phyloP scores from a whole-genome alignment of 2,888 invertebrate species.

The Urechis unicinctus region DNA sequence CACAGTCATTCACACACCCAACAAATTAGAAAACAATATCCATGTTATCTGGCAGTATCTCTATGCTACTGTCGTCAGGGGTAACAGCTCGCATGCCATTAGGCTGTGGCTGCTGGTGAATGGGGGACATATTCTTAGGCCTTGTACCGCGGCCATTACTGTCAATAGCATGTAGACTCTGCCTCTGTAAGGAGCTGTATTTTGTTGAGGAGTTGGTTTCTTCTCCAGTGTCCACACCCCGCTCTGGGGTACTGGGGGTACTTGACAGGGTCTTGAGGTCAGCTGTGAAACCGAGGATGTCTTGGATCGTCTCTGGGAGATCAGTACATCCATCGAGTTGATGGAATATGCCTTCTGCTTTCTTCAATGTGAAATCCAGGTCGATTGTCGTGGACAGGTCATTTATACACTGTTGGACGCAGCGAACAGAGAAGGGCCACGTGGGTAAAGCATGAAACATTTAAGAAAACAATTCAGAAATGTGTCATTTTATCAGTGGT shows the following conservation, averaged over 20 bases:
- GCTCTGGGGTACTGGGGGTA: too few relatives aligned
- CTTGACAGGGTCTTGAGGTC: too few relatives aligned
- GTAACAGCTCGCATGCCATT: conserved; percentile 28
- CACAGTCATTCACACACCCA: too few relatives aligned
- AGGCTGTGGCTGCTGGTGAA: too few relatives aligned
- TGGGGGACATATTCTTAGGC: too few relatives aligned
- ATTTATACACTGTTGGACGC: conserved; percentile 80
- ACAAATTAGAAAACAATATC: conserved; percentile 5
- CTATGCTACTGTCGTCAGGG: conserved; percentile 41
- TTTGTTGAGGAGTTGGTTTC: too few relatives aligned
- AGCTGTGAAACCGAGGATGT: conserved; percentile 46
- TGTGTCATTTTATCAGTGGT: background rate
- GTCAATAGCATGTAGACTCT: too few relatives aligned
- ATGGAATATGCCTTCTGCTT: conserved; percentile 86
- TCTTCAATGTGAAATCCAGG: conserved; percentile 71
- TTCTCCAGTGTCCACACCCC: too few relatives aligned
- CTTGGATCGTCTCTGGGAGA: conserved; percentile 34
- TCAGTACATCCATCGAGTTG: conserved; percentile 60
- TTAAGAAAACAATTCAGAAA: background rate
- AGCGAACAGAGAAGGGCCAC: too few relatives aligned
- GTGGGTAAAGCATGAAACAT: too few relatives aligned
- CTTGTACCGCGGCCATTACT: too few relatives aligned
- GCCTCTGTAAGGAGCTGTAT: too few relatives aligned
- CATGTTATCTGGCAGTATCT: conserved; percentile 29
- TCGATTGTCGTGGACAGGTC: conserved; percentile 84